These are phyloP conservation scores for Colistium nudipinnis DNA, from an alignment of 2,113 vertebrate genomes.

Conservation along the genomic window DNA sequence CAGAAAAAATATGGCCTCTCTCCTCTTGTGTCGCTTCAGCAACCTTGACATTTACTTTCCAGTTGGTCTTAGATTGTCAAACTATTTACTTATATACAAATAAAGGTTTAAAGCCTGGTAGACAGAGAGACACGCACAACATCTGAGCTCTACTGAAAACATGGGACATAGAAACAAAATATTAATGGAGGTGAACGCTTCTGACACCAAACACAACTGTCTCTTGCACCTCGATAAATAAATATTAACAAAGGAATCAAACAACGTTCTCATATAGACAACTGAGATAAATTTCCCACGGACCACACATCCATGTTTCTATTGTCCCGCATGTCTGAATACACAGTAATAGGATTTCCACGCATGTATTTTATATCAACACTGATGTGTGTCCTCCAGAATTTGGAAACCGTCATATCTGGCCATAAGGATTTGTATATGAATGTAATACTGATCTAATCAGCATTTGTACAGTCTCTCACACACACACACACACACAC, in stretches of 20 bases:
- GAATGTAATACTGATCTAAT: conserved; percentile 34
- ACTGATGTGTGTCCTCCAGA: conserved; percentile 5
- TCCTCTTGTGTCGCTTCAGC: conserved; percentile 70
- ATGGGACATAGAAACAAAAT: conserved; percentile 66
- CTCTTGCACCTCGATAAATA: conserved; percentile 80
- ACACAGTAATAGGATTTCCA: conserved; percentile 41
- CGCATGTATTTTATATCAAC: conserved; percentile 25
- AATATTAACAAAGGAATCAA: conserved; percentile 34
- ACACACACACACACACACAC: conserved; percentile 25
- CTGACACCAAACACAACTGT: conserved; percentile 81
- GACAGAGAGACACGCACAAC: conserved; percentile 74
- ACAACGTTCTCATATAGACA: conserved; percentile 40
- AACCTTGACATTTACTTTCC: conserved; percentile 81
- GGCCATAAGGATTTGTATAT: neutral
- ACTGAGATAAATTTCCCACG: conserved; percentile 28
- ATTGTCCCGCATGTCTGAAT: conserved; percentile 43
- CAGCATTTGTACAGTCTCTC: conserved; percentile 26
- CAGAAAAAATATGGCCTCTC: conserved; percentile 84
- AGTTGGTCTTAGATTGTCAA: conserved; percentile 83
- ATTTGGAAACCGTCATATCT: conserved; percentile 23
- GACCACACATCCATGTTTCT: conserved; percentile 34
- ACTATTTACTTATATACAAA: conserved; percentile 83
- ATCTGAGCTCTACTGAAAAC: conserved; percentile 62
- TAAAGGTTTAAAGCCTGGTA: conserved; percentile 80
- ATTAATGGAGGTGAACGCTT: conserved; percentile 55